Base-by-base conservation (phyloP, 2,797 vertebrate genomes). In the Phoxinus dragarum region DNA sequence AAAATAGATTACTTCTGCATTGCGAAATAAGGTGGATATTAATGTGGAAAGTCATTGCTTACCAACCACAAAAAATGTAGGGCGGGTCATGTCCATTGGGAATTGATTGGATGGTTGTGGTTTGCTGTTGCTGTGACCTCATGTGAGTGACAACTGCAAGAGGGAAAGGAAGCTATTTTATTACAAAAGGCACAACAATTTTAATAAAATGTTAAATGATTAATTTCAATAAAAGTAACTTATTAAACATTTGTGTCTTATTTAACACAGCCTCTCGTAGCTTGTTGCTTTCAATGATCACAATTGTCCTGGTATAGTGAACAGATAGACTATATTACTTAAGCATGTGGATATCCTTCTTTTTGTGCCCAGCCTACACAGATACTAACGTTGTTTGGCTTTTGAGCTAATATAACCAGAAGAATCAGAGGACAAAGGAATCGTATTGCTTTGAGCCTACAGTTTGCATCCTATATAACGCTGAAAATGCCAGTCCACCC, bases 401-500 rank as follows among this genome's bases (percentile, higher is more conserved):
- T 54, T 67, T 84, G 10, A 56, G 49, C 9, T 81, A 68, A 49
- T 68, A 6, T 52, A 49, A 52, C 44, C 3, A 19, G 38, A 75
- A 47, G 17, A 74, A 40, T 56, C 36, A 34, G 36, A 59, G 27
- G 27, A 72, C 34, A 84, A 21, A 68, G 14, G 14, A 72, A 79
- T 71, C 0, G 17, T 47, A 47, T 36, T 59, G 74, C 49, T 78
- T 56, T 52, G 38, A 27, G 9, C 42, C 66, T 59, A 81, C 42
- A 79, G 67, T 78, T 61, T 84, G 52, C 27, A 36, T 4, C 69
- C 34, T 80, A 79, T 61, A 85, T 71, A 52, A 9, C 76, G 77
- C 76, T 47, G 77, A 74, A 76, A 34, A 69, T 44, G 23, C 38
- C 81, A 52, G 78, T 80, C 77, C 84, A 85, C 81, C 82, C 75